These are phyloP conservation scores for Australoheros facetus DNA, from an alignment of 2,797 vertebrate genomes.

Conservation along the genomic window DNA sequence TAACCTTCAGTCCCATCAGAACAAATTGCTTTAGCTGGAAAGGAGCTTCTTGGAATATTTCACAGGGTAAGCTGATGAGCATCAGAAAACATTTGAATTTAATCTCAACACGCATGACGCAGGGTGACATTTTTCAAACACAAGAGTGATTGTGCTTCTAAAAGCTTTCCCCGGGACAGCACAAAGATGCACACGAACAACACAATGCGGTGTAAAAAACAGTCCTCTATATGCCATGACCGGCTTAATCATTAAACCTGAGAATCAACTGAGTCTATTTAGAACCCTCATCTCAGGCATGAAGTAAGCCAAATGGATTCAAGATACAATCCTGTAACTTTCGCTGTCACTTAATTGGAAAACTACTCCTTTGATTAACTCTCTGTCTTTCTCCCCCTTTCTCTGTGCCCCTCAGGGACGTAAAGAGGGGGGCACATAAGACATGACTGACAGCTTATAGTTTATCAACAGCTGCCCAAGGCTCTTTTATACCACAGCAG, in stretches of 20 bases:
- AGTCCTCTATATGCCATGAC: conserved; percentile 34
- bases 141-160: conserved; percentile 31
- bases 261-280: conserved; percentile 53
- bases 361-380: conserved; percentile 74
- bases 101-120: conserved; percentile 37
- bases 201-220: conserved; percentile 50
- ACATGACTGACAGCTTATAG: conserved; percentile 66
- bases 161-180: not conserved
- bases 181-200: conserved; percentile 3
- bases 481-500: conserved; percentile 40
- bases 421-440: conserved; percentile 10
- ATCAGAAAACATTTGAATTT: conserved; percentile 43
- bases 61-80: conserved; percentile 46
- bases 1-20: conserved; percentile 67
- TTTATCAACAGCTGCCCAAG: conserved; percentile 70
- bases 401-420: conserved; percentile 50
- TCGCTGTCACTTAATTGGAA: conserved; percentile 73
- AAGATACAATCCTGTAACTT: conserved; percentile 71
- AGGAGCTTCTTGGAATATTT: conserved; percentile 43
- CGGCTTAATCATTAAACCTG: conserved; percentile 49
- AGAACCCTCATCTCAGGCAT: conserved; percentile 60
- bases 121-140: conserved; percentile 39
- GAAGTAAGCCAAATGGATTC: conserved; percentile 68
- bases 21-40: conserved; percentile 35
- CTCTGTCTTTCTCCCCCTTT: conserved; percentile 24